Evolutionary conservation across 2,113 vertebrate species (phyloP).

Genomic region (Zeus faber): DNA sequence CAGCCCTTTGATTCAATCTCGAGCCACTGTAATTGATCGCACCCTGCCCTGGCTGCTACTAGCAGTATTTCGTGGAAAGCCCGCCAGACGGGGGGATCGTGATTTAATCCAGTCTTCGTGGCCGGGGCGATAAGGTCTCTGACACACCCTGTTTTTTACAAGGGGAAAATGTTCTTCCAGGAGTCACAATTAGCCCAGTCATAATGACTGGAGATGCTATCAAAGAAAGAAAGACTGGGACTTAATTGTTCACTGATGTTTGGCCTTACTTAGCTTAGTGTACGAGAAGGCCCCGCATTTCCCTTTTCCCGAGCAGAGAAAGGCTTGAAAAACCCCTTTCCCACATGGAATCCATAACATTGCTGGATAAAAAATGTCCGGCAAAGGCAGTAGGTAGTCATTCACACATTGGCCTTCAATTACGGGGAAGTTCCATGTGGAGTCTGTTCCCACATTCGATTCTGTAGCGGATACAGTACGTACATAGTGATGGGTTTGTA

Average conservation of each 20-base stretch:
- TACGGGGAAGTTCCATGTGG: no score
- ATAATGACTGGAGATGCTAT: constrained; percentile 71
- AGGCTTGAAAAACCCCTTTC: constrained; percentile 25
- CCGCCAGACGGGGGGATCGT: constrained; percentile 55
- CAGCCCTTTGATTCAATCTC: constrained; percentile 46
- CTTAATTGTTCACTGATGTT: constrained; percentile 75
- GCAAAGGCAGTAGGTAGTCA: no score
- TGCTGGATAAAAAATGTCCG: no score
- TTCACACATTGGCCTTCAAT: no score
- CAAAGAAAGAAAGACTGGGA: constrained; percentile 55
- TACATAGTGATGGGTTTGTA: no score
- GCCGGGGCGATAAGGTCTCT: constrained; percentile 51
- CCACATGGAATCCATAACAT: no score
- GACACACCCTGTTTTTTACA: constrained; percentile 68
- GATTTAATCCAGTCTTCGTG: constrained; percentile 63
- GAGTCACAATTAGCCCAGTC: constrained; percentile 64
- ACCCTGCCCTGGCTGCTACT: constrained; percentile 56
- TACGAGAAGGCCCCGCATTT: constrained; percentile 33
- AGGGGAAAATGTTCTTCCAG: constrained; percentile 64
- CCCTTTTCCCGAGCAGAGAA: constrained; percentile 36
- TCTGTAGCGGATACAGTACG: no score
- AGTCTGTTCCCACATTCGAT: no score
- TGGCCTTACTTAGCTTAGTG: constrained; percentile 45
- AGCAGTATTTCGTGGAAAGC: constrained; percentile 53
- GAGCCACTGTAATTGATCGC: constrained; percentile 51